Base-by-base conservation (phyloP, 2,797 vertebrate species). In the Hypotaenidia philippensis region DNA sequence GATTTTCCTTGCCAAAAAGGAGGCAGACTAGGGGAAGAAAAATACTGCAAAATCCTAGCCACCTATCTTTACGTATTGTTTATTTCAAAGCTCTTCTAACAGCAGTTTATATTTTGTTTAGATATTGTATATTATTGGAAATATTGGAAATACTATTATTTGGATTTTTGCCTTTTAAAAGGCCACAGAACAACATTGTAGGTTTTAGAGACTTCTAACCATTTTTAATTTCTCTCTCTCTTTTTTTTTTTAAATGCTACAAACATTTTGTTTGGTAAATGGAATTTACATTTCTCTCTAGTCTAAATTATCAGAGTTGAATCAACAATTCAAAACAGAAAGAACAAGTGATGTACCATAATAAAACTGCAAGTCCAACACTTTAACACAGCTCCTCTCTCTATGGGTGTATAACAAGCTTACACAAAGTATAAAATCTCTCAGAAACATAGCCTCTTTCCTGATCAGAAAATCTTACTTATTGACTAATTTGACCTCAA, bases 81-180 rank as follows among this genome's bases (percentile, higher is more conserved):
- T 69, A 71, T 96, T 94, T 90, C 83, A 83, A 88, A 92, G 64
- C 83, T 92, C 50, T 84, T 36, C 56, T 94, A 83, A 79, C 45
- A 93, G 65, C 50, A 89, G 71, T 83, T 81, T 92, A 38, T 72
- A 56, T 59, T 50, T 66, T 2, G 64, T 97, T 96, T 56, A 96
- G 25, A 93, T 74, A 93, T 41, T 95, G 20, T 77, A 80, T 56
- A 90, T 95, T 94, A 91, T 97, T 96, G 49, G 49, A 50, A 50
- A 26, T 50, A 50, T 15, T 40, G 45, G 63, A 93, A 95, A 72
- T 92, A 80, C 40, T 87, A 66, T 44, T 92, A 83, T 96, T 87
- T 93, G 85, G 53, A 56, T 96, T 96, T 88, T 93, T 97, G 70
- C 83, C 50, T 93, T 94, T 68, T 93, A 55, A 92, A 94, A 94